Conservation (phyloP, 2,888 invertebrate genomes). For the Apomyelois bistriatella region DNA sequence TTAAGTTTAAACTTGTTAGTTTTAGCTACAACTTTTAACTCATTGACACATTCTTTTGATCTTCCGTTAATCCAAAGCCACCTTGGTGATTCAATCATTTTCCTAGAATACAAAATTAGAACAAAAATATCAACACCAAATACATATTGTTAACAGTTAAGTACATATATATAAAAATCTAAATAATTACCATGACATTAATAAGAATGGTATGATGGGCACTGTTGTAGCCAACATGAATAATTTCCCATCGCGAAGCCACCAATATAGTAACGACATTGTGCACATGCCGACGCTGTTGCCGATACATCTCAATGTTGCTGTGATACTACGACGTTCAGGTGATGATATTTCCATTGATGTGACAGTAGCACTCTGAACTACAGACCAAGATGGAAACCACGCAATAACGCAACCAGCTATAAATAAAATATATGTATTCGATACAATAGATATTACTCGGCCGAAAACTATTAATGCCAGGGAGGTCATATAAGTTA, state of each 20-base stretch:
- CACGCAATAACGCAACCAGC: constrained; percentile 45
- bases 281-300: constrained; percentile 43
- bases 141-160: not conserved
- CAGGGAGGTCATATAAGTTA: constrained; percentile 44
- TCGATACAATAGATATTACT: constrained; percentile 39
- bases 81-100: constrained; percentile 82
- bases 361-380: constrained; percentile 46
- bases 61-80: constrained; percentile 81
- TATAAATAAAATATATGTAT: constrained; percentile 42
- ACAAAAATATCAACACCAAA: not conserved
- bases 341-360: constrained; percentile 55
- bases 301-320: constrained; percentile 39
- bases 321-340: constrained; percentile 38
- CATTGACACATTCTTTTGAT: constrained; percentile 62
- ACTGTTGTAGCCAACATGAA: constrained; percentile 45
- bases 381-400: constrained; percentile 48
- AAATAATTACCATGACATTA: constrained; percentile 47
- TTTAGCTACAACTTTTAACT: constrained; percentile 76
- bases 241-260: constrained; percentile 49
- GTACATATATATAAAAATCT: not conserved
- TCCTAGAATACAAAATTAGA: constrained; percentile 48
- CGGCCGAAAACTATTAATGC: constrained; percentile 45
- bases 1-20: constrained; percentile 71
- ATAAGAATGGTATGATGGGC: constrained; percentile 38
- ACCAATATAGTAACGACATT: constrained; percentile 53